Evolutionary conservation across 1,140 invertebrate genomes (phyloP).

Genomic region (Cecropterus lyciades): DNA sequence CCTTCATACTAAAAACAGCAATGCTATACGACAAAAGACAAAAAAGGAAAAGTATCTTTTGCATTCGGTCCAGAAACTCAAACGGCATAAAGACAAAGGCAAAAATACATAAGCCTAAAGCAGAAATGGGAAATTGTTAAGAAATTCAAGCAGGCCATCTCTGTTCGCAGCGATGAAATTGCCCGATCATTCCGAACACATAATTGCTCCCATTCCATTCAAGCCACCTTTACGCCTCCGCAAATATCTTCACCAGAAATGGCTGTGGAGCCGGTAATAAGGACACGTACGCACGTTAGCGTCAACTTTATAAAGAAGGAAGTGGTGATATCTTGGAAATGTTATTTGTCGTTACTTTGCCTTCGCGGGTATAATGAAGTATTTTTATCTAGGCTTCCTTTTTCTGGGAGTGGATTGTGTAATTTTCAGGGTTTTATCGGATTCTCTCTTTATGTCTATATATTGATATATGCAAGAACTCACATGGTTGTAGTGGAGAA

Average conservation of each 20-base stretch:
- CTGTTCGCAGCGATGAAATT: background rate
- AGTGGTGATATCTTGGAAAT: conserved; percentile 12
- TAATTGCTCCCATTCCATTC: conserved; percentile 10
- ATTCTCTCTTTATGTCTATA: too few relatives aligned
- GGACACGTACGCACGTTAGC: conserved; percentile 17
- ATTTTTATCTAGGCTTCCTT: background rate
- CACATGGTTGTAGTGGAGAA: too few relatives aligned
- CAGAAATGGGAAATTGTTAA: background rate
- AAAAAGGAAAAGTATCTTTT: too few relatives aligned
- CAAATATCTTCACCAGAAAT: conserved; percentile 17
- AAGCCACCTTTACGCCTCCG: conserved; percentile 10
- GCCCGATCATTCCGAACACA: conserved; percentile 14
- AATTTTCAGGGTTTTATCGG: too few relatives aligned
- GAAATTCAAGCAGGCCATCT: background rate
- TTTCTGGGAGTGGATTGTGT: background rate
- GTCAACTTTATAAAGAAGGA: conserved; percentile 19
- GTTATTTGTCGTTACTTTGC: conserved; percentile 22
- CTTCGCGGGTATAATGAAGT: conserved; percentile 1
- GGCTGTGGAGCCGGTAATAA: conserved; percentile 9
- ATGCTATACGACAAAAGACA: too few relatives aligned
- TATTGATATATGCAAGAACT: too few relatives aligned
- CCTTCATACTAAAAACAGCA: too few relatives aligned
- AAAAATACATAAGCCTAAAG: background rate
- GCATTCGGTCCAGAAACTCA: too few relatives aligned
- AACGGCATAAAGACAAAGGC: too few relatives aligned